Evolutionary conservation across 2,888 invertebrate genomes (phyloP).

Genomic region (Lomographa bimaculata): DNA sequence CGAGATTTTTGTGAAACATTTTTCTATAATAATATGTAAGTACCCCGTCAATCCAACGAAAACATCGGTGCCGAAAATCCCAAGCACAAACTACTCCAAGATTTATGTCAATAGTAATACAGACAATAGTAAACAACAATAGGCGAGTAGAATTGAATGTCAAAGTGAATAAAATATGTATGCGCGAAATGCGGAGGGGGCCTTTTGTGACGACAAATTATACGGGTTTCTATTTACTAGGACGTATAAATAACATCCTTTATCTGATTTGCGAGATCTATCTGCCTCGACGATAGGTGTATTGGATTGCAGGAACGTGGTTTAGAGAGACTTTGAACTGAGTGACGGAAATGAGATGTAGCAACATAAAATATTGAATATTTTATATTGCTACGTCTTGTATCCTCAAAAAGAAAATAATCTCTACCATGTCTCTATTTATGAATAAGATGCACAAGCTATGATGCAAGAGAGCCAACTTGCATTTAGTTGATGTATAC

Average conservation of each 20-base stretch:
- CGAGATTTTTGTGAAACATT: no score
- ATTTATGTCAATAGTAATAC: slow-evolving; percentile 35
- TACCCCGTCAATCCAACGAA: slow-evolving; percentile 3
- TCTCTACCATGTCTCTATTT: no score
- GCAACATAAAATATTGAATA: no score
- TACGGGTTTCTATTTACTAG: slow-evolving; percentile 59
- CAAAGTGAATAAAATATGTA: slow-evolving; percentile 67
- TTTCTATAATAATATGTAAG: not conserved
- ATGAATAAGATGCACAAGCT: no score
- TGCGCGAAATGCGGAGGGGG: slow-evolving; percentile 43
- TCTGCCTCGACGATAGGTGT: slow-evolving; percentile 11
- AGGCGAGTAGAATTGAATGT: slow-evolving; percentile 62
- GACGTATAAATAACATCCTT: slow-evolving; percentile 58
- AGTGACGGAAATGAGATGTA: no score
- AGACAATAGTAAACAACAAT: slow-evolving; percentile 56
- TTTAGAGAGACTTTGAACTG: no score
- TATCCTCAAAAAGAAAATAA: no score
- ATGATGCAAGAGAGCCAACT: no score
- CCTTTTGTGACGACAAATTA: slow-evolving; percentile 66
- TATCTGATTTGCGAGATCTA: slow-evolving; percentile 40
- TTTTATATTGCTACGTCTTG: no score
- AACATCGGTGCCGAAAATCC: slow-evolving; percentile 19
- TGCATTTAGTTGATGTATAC: no score
- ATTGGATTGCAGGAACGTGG: slow-evolving; percentile 4
- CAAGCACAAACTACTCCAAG: slow-evolving; percentile 31